These are phyloP conservation scores for Collichthys lucidus DNA, from an alignment of 2,113 vertebrate genomes.

Conservation along the genomic window DNA sequence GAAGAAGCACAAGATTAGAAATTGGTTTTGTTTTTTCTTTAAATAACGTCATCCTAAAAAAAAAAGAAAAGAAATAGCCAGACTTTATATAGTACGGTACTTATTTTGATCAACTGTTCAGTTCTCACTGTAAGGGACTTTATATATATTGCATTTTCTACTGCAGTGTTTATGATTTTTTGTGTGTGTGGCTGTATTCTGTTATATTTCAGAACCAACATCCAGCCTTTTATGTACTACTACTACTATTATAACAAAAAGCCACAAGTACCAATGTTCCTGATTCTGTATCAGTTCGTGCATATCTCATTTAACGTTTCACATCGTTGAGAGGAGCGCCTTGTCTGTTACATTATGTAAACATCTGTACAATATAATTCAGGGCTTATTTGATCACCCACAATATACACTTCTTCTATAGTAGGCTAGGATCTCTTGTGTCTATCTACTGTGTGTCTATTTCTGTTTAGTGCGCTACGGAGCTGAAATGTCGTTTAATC, in stretches of 20 bases:
- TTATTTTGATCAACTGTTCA: conserved; percentile 20
- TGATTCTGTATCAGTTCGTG: conserved; percentile 32
- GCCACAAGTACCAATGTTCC: conserved; percentile 36
- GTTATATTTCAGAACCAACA: conserved; percentile 32
- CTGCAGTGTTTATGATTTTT: conserved; percentile 18
- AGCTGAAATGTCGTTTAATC: conserved; percentile 44
- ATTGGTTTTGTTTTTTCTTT: background rate
- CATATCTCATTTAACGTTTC: conserved; percentile 27
- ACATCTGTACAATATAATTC: conserved; percentile 37
- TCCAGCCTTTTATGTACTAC: conserved; percentile 29
- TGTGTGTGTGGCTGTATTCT: conserved; percentile 12
- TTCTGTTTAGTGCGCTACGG: conserved; percentile 31
- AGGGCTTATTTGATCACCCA: conserved; percentile 33
- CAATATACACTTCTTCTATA: conserved; percentile 14
- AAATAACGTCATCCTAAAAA: background rate
- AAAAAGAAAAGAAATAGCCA: background rate
- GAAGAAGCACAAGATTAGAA: conserved; percentile 54
- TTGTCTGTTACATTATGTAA: conserved; percentile 30
- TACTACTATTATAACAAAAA: conserved; percentile 37
- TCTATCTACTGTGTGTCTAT: conserved; percentile 39
- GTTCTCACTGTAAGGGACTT: background rate
- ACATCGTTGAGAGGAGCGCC: conserved; percentile 4
- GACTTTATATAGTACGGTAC: conserved; percentile 1
- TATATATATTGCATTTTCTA: conserved; percentile 11
- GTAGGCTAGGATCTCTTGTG: background rate